Evolutionary conservation across 2,113 vertebrate genomes (phyloP).

Genomic region (Malurus cyaneus): DNA sequence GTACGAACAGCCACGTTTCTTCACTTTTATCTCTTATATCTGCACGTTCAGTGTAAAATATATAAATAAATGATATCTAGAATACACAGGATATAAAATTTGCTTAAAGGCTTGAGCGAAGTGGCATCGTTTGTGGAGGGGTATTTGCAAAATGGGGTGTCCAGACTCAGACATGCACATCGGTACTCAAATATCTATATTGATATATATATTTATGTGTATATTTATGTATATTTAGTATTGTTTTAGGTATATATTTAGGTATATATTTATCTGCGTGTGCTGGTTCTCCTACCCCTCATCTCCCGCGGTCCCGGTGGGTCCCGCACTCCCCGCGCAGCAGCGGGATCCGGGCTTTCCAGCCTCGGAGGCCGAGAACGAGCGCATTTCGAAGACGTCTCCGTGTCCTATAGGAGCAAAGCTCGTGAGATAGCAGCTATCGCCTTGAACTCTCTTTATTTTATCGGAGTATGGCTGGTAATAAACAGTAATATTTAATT

Average conservation of each 20-base stretch:
- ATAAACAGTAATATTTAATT: constrained; percentile 83
- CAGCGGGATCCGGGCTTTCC: background rate
- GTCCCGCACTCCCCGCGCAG: background rate
- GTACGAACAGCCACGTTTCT: accelerated
- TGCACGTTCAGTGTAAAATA: accelerated
- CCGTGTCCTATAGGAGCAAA: constrained; percentile 80
- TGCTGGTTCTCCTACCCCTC: accelerated
- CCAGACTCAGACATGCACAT: accelerated
- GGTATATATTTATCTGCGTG: accelerated
- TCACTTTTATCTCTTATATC: accelerated
- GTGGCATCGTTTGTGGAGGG: accelerated
- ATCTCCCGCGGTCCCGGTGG: background rate
- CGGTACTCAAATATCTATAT: accelerated
- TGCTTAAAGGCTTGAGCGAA: accelerated
- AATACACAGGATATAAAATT: background rate
- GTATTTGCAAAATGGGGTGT: background rate
- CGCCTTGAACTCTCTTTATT: constrained; percentile 77
- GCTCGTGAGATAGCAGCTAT: constrained; percentile 76
- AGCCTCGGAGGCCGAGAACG: background rate
- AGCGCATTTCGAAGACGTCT: constrained; percentile 75
- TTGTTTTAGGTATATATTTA: accelerated
- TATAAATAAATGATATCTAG: background rate
- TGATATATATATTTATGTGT: accelerated
- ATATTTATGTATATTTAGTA: accelerated
- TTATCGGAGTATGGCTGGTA: constrained; percentile 79